Evolutionary conservation across 2,113 vertebrate genomes (phyloP).

Genomic region (Phyllopteryx taeniolatus): DNA sequence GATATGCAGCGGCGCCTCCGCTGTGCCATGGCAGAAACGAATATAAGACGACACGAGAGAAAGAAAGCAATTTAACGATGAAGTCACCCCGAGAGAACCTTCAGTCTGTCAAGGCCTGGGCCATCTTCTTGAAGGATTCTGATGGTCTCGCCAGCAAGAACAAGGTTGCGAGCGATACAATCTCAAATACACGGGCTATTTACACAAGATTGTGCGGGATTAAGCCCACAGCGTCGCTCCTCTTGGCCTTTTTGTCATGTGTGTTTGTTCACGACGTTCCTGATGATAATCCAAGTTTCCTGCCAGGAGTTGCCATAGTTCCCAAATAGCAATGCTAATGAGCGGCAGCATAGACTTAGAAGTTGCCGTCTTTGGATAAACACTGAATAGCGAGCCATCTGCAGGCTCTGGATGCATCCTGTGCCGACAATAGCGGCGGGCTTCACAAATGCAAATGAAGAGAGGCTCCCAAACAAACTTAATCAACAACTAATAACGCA

Average conservation of each 20-base stretch:
- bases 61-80: background rate
- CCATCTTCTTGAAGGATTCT: background rate
- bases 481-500: conserved; percentile 13
- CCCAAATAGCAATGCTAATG: background rate
- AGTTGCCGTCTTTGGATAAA: background rate
- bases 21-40: background rate
- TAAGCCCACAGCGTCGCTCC: background rate
- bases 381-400: conserved; percentile 8
- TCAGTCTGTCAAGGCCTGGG: background rate
- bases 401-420: background rate
- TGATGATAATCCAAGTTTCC: background rate
- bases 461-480: background rate
- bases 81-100: background rate
- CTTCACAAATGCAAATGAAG: conserved; percentile 11
- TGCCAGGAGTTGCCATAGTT: background rate
- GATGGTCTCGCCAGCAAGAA: background rate
- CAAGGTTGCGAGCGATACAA: background rate
- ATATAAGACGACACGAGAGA: background rate
- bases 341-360: background rate
- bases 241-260: background rate
- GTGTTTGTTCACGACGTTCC: background rate
- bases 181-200: background rate
- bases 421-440: background rate
- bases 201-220: background rate
- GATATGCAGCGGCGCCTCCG: background rate